Conservation (phyloP, 2,888 invertebrate species). For the Dione juno region DNA sequence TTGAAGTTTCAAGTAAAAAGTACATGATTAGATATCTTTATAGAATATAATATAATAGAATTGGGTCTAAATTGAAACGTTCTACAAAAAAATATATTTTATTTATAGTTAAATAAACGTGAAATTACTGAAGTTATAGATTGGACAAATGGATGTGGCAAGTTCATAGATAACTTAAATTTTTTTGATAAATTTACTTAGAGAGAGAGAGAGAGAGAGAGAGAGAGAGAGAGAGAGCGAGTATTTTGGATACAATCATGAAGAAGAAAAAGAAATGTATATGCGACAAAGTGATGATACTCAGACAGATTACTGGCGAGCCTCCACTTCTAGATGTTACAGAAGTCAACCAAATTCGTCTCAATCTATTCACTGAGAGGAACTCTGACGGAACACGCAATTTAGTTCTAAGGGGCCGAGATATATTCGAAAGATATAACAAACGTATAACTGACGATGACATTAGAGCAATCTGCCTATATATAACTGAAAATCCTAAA, state of each 20-base stretch:
- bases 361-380: slow-evolving; percentile 76
- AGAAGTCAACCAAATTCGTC: slow-evolving; percentile 63
- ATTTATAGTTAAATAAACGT: no score
- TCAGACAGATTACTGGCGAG: slow-evolving; percentile 60
- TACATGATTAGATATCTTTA: background rate
- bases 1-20: background rate
- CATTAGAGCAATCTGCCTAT: slow-evolving; percentile 76
- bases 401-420: slow-evolving; percentile 79
- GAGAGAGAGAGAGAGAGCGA: background rate
- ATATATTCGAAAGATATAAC: slow-evolving; percentile 72
- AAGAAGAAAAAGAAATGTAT: slow-evolving; percentile 58
- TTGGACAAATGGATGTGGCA: no score
- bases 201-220: no score
- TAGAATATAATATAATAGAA: background rate
- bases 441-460: slow-evolving; percentile 76
- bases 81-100: no score
- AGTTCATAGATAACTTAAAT: no score
- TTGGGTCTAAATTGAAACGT: no score
- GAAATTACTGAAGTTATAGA: no score
- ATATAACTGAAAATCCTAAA: slow-evolving; percentile 67
- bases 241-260: slow-evolving; percentile 13
- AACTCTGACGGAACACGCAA: slow-evolving; percentile 81
- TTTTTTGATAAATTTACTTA: no score
- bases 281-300: slow-evolving; percentile 57
- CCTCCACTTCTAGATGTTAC: slow-evolving; percentile 50